Base-by-base conservation (phyloP, 2,113 vertebrate genomes). In the Sphaerodactylus townsendi region DNA sequence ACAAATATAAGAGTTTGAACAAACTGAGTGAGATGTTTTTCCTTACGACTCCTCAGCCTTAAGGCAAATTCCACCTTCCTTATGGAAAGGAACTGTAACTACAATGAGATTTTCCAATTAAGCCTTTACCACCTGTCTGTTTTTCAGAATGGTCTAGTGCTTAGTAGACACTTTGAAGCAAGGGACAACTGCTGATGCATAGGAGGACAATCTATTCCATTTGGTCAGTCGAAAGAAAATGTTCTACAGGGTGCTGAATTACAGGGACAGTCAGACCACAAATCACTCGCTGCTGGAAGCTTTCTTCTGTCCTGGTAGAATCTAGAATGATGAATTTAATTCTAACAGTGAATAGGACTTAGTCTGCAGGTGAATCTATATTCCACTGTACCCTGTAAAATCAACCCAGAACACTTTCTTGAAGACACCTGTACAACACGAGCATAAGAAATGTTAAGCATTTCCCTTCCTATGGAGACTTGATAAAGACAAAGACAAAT, bases 1-100 rank as follows among this genome's bases (percentile, higher is more conserved):
- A 84, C 83, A 90, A 88, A 35, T 17, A 74, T n/a, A 91, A 91
- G 82, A 76, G 82, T 33, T 59, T 35, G 78, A 74, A 91, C 41
- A 53, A 77, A 77, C 75, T 64, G 25, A 53, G 0, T 65, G 78
- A 77, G 35, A 44, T 86, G 78, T 81, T 33, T 89, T 90, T 82
- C 70, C 86, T 75, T 17, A 23, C 17, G 82, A 3, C 90, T 84
- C 44, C 89, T 80, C 59, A 7, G 59, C 74, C 69, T 81, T 90
- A 84, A 90, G 74, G 83, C 74, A 79, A 6, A 35, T 90, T 88
- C 48, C 76, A 87, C 46, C 76, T 19, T 79, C 77, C 72, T 73
- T 71, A 88, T 62, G 59, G 68, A 70, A 46, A 21, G 77, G 48
- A 41, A 41, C 33, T 44, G 28, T n/a, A 28, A 44, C 37, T 41